Evolutionary conservation across 64 coral and sea anemone genomes (phyloP).

Genomic region (Actinia equina): DNA sequence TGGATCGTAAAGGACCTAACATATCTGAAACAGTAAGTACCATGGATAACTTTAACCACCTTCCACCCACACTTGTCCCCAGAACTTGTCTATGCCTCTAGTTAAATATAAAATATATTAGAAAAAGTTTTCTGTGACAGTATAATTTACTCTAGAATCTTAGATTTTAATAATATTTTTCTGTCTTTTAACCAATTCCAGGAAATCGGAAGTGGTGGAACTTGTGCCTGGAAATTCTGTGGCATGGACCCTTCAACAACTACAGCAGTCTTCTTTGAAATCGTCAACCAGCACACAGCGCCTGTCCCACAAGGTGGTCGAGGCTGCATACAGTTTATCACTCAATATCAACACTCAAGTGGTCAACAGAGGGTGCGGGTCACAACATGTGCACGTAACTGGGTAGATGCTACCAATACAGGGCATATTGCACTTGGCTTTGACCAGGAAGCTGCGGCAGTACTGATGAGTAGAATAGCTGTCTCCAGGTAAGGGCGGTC

Average conservation of each 20-base stretch:
- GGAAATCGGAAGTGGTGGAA: conserved; percentile 99
- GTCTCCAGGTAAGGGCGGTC: conserved; percentile 51
- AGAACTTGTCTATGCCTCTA: background rate
- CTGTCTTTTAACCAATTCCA: conserved; percentile 9
- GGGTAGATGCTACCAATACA: conserved; percentile 80
- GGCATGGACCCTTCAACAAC: conserved; percentile 84
- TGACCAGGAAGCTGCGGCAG: conserved; percentile 90
- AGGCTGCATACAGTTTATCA: conserved; percentile 95
- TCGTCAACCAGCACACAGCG: conserved; percentile 97
- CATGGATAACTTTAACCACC: background rate
- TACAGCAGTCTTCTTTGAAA: conserved; percentile 88
- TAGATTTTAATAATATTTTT: background rate
- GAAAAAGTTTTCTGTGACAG: too few relatives aligned
- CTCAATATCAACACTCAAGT: conserved; percentile 97
- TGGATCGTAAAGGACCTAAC: conserved; percentile 97
- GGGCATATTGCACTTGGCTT: conserved; percentile 87
- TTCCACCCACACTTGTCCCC: background rate
- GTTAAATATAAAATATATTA: too few relatives aligned
- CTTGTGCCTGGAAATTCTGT: conserved; percentile 97
- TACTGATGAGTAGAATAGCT: conserved; percentile 98
- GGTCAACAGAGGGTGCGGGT: conserved; percentile 95
- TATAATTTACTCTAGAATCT: too few relatives aligned
- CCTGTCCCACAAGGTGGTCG: conserved; percentile 92
- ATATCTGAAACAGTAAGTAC: conserved; percentile 93
- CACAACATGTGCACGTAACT: conserved; percentile 96